Evolutionary conservation across 2,113 vertebrate genomes (phyloP).

Genomic region (Spea bombifrons): DNA sequence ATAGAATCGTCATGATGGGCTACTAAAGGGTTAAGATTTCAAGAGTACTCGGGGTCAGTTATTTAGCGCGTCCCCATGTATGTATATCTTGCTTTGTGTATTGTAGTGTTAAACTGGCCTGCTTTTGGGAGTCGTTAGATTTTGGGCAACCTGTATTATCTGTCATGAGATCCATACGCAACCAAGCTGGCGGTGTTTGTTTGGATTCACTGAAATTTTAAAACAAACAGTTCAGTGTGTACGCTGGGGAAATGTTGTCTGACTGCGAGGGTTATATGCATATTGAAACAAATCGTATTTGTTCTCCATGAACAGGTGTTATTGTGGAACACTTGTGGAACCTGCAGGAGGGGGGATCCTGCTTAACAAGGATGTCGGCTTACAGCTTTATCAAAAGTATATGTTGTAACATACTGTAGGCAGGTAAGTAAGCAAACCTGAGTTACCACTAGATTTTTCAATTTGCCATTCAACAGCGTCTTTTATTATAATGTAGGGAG

Average conservation of each 20-base stretch:
- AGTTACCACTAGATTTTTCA: slow-evolving; percentile 60
- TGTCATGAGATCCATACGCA: slow-evolving; percentile 2
- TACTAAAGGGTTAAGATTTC: too few relatives aligned
- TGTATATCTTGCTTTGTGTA: too few relatives aligned
- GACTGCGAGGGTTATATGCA: slow-evolving; percentile 52
- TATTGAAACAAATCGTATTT: slow-evolving; percentile 58
- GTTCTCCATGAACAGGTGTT: slow-evolving; percentile 66
- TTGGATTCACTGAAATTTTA: slow-evolving; percentile 55
- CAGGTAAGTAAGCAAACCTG: slow-evolving; percentile 52
- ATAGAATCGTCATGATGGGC: too few relatives aligned
- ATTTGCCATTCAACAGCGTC: slow-evolving; percentile 64
- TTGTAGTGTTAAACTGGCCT: too few relatives aligned
- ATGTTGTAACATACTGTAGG: slow-evolving; percentile 57
- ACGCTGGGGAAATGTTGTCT: slow-evolving; percentile 53
- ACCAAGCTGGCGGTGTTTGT: slow-evolving; percentile 46
- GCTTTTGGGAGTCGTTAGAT: too few relatives aligned
- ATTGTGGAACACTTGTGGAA: slow-evolving; percentile 65
- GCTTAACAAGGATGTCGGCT: slow-evolving; percentile 71
- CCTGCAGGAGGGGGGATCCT: slow-evolving; percentile 61
- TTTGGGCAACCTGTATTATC: not conserved
- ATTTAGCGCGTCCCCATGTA: too few relatives aligned
- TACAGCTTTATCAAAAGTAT: slow-evolving; percentile 54
- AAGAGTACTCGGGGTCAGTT: too few relatives aligned
- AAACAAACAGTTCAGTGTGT: slow-evolving; percentile 53
- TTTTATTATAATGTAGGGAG: slow-evolving; percentile 67